These are phyloP conservation scores for Acanthurus lineatus DNA, from an alignment of 2,797 vertebrate genomes.

Conservation along the genomic window DNA sequence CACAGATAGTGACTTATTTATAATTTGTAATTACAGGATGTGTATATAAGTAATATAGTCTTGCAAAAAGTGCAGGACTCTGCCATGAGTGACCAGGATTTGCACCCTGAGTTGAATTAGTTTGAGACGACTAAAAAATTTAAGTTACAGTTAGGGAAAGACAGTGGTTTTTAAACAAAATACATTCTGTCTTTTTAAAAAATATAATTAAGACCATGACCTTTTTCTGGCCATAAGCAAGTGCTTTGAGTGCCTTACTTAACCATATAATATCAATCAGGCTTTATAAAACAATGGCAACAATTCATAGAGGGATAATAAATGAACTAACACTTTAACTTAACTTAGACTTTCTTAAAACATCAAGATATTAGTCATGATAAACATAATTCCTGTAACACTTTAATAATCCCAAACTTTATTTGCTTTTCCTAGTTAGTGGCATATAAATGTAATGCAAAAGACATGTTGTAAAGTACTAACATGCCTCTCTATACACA, in stretches of 20 bases:
- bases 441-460: not conserved
- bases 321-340: not conserved
- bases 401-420: not conserved
- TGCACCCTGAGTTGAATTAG: not conserved
- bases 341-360: not conserved
- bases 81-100: not conserved
- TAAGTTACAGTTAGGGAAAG: not conserved
- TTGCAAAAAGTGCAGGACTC: no score
- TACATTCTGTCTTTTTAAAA: slow-evolving; percentile 1
- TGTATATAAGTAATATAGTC: no score
- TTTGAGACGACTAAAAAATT: not conserved
- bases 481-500: not conserved
- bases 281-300: not conserved
- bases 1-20: not conserved
- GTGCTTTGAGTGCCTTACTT: not conserved
- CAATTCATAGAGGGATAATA: not conserved
- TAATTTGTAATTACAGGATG: no score
- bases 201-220: not conserved
- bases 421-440: not conserved
- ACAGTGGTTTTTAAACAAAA: not conserved
- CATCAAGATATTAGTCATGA: not conserved
- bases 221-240: not conserved
- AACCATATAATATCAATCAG: no score
- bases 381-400: not conserved
- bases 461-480: not conserved